Conservation (phyloP, 2,113 vertebrate species). For the Physeter macrocephalus region DNA sequence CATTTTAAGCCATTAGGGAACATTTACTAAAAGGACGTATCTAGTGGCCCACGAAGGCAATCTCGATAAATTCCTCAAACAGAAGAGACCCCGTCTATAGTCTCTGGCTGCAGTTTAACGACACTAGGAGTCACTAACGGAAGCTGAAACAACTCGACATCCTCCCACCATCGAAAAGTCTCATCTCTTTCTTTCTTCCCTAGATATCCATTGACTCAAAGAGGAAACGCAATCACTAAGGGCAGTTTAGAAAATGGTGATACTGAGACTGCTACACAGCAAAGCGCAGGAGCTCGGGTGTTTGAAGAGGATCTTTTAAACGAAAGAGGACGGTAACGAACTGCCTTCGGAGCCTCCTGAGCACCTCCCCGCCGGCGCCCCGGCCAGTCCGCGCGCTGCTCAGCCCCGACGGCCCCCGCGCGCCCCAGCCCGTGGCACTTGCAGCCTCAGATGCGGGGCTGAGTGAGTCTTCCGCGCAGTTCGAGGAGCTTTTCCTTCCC, state of each 20-base stretch:
- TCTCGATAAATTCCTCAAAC: not conserved
- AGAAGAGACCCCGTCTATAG: not conserved
- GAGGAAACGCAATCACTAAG: not conserved
- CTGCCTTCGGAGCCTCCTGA: fast-evolving
- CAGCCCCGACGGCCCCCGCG: not conserved
- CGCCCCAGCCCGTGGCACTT: too few species aligned
- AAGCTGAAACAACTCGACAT: not conserved
- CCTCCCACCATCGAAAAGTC: not conserved
- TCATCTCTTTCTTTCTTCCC: not conserved
- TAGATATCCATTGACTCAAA: not conserved
- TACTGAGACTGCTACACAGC: not conserved
- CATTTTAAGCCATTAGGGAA: not conserved
- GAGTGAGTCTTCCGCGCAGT: not conserved
- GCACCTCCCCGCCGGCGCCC: fast-evolving
- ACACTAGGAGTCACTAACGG: not conserved
- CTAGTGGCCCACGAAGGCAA: not conserved
- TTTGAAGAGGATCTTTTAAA: too few species aligned
- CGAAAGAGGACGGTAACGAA: fast-evolving
- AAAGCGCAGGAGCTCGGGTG: not conserved
- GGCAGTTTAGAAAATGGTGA: not conserved
- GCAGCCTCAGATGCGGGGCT: fast-evolving
- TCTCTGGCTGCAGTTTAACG: not conserved
- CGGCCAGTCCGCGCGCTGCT: fast-evolving
- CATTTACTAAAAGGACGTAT: not conserved
- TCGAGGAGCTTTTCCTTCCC: too few species aligned